Evolutionary conservation across 2,797 vertebrate genomes (phyloP).

Genomic region (Mus caroli): DNA sequence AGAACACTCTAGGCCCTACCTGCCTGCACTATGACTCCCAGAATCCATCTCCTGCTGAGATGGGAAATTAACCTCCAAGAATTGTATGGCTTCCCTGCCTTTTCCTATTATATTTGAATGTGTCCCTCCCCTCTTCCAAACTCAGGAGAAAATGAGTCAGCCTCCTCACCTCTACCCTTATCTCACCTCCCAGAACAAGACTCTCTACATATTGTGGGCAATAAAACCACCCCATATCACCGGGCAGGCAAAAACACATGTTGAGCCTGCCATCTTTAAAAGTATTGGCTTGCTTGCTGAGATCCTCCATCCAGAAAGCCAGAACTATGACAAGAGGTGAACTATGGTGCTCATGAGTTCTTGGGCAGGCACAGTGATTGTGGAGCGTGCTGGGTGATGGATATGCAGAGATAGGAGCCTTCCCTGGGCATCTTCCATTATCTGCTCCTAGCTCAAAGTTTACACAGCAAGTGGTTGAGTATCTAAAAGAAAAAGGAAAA

Average conservation of each 20-base stretch:
- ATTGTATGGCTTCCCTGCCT: background rate
- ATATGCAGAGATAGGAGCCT: background rate
- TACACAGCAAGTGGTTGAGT: background rate
- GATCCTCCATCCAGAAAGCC: background rate
- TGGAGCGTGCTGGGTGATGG: constrained; percentile 2
- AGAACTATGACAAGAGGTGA: constrained; percentile 41
- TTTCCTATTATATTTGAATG: constrained; percentile 20
- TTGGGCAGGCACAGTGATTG: background rate
- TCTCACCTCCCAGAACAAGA: background rate
- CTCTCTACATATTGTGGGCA: background rate
- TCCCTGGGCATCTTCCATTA: background rate
- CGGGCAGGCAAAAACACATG: background rate
- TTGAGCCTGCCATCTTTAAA: constrained; percentile 51
- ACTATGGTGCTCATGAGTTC: background rate
- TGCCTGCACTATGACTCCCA: background rate
- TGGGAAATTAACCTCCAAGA: background rate
- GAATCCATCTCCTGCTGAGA: background rate
- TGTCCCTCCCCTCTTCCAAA: background rate
- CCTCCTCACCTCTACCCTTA: background rate
- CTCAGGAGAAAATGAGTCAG: constrained; percentile 48
- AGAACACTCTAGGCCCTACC: background rate
- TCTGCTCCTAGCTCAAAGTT: constrained; percentile 21
- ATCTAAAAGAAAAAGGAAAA: background rate
- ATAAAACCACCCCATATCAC: background rate
- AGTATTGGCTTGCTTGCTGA: constrained; percentile 47